phyloP scores from a whole-genome alignment of 2,888 invertebrate species.

The Belgica antarctica region DNA sequence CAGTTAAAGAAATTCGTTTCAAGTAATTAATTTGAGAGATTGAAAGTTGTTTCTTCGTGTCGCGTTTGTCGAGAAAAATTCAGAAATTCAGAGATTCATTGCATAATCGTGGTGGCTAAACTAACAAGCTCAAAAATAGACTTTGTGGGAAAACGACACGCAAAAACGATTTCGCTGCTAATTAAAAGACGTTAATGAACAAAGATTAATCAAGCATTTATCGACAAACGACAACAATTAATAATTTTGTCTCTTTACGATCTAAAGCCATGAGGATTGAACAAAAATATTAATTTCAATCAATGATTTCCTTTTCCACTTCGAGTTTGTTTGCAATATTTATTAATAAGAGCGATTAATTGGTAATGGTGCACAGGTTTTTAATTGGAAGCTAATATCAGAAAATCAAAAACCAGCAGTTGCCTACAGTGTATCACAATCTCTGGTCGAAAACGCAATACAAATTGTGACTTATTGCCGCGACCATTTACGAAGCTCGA shows the following conservation, averaged over 20 bases:
- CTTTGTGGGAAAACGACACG: neutral
- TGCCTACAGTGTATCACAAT: no score
- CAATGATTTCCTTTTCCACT: neutral
- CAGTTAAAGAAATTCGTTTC: constrained; percentile 17
- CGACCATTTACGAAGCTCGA: neutral
- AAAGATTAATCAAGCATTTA: neutral
- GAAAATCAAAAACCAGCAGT: no score
- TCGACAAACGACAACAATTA: no score
- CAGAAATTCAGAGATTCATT: constrained; percentile 12
- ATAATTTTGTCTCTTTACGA: neutral
- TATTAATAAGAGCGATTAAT: neutral
- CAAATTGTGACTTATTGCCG: neutral
- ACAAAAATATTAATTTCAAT: neutral
- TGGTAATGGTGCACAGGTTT: neutral
- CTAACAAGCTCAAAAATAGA: neutral
- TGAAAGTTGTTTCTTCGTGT: constrained; percentile 6
- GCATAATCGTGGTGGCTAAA: neutral
- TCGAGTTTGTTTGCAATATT: neutral
- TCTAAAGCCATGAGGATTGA: neutral
- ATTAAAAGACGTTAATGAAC: neutral
- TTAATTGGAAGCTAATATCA: neutral
- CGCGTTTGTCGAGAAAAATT: neutral
- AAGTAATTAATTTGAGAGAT: constrained; percentile 7
- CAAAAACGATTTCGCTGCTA: constrained; percentile 17
- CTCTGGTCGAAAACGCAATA: no score